Base-by-base conservation (phyloP, 1,140 invertebrate species). In the Luehdorfia chinensis region DNA sequence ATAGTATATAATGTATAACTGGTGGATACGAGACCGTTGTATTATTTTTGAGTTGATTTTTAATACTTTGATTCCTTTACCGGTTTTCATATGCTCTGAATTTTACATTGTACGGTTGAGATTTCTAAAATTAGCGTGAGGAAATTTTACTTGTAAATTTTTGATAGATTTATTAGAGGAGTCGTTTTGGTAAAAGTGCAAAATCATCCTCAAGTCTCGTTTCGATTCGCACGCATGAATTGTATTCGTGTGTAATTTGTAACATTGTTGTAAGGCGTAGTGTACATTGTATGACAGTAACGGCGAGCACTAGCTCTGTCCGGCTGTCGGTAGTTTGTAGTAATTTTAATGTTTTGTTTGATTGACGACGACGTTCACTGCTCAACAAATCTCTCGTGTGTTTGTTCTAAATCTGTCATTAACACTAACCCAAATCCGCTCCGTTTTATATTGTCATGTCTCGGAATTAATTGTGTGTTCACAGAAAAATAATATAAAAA, bases 1-100 rank as follows among this genome's bases (percentile, higher is more conserved):
- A 64, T 78, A 79, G 67, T 53, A 7, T 11, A 9, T 31, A 49
- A 21, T 44, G 76, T 76, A 68, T 66, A 58, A 56, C 32, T 72
- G 68, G 64, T 58, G 47, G 44, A 52, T 56, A 49, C 50, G 39
- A 51, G 41, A 43, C 47, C 33, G 53, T 54, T 62, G 41, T 50
- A 47, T 58, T 57, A 54, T 60, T 58, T 57, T 66, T 32, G 59
- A 62, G 51, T 56, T 59, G 45, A 45, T 66, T 66, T 55, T 56
- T 16, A 56, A 23, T 9, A 27, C 37, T 43, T 39, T 43, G 25
- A 43, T 43, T 28, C 25, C 14, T 16, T 16, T 43, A 43, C 27
- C 39, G 25, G 21, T 30, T 43, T 16, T 7, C 16, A 37, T 37
- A 37, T 9, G 18, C 18, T 36, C 16, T 9, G 34, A 37, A 37